A percentile compares a stretch with the other conserved stretches of the same genome.
phyloP scores from a whole-genome alignment of 2,797 vertebrate genomes.

The Pempheris klunzingeri region DNA sequence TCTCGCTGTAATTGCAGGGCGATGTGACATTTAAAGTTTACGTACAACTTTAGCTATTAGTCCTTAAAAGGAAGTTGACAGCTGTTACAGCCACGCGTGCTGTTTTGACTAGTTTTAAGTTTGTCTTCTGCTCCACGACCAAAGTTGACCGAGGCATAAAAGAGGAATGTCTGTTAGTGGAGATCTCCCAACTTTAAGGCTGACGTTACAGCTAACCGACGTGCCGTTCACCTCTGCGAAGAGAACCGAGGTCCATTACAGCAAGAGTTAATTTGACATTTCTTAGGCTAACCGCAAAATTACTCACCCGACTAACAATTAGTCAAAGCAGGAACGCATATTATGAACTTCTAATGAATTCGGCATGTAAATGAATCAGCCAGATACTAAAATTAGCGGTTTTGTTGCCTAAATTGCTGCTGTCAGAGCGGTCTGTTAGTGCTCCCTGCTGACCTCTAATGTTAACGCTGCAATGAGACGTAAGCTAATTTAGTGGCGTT shows the following conservation, averaged over 20 bases:
- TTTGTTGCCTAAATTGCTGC: background rate
- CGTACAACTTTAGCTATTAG: background rate
- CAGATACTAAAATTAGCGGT: background rate
- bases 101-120: constrained; percentile 50
- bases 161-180: constrained; percentile 53
- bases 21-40: background rate
- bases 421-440: constrained; percentile 6
- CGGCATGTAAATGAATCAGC: background rate
- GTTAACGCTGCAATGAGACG: background rate
- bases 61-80: fast-evolving
- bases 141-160: constrained; percentile 40
- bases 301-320: fast-evolving
- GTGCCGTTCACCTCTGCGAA: constrained; percentile 36
- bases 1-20: background rate
- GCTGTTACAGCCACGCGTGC: background rate
- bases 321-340: background rate
- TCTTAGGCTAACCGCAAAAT: fast-evolving
- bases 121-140: constrained; percentile 64
- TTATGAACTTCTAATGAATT: background rate
- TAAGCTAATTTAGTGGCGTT: background rate
- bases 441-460: constrained; percentile 40
- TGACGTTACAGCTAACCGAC: constrained; percentile 64
- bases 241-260: background rate
- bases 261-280: background rate
- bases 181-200: constrained; percentile 70